phyloP scores from a whole-genome alignment of 2,113 vertebrate genomes.

The Columbina picui region DNA sequence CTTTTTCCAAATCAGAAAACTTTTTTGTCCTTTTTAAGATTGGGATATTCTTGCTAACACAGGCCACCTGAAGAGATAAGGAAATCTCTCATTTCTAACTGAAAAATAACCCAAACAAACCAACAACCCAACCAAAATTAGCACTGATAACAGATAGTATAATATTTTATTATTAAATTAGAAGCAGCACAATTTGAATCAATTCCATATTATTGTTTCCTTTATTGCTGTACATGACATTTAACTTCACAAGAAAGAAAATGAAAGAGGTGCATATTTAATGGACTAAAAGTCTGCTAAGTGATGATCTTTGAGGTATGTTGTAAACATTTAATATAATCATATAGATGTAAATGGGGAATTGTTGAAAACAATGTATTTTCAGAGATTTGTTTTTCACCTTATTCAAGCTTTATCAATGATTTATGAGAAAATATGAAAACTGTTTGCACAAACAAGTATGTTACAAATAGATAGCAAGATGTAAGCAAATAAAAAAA shows the following conservation, averaged over 20 bases:
- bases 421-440: background rate
- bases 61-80: background rate
- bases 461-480: background rate
- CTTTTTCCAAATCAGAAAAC: background rate
- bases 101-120: background rate
- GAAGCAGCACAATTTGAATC: background rate
- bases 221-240: background rate
- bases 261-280: background rate
- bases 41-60: background rate
- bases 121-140: too few species aligned
- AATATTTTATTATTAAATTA: background rate
- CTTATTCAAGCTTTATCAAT: background rate
- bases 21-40: background rate
- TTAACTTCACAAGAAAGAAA: background rate
- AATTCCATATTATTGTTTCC: background rate
- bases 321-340: background rate
- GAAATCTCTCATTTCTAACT: background rate
- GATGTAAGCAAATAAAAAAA: background rate
- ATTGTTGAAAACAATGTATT: background rate
- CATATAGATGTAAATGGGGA: background rate
- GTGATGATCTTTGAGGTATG: background rate
- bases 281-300: background rate
- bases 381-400: background rate
- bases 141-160: background rate
- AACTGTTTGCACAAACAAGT: background rate